These are phyloP conservation scores for Chloromyia formosa DNA, from an alignment of 2,888 invertebrate species.

Conservation along the genomic window DNA sequence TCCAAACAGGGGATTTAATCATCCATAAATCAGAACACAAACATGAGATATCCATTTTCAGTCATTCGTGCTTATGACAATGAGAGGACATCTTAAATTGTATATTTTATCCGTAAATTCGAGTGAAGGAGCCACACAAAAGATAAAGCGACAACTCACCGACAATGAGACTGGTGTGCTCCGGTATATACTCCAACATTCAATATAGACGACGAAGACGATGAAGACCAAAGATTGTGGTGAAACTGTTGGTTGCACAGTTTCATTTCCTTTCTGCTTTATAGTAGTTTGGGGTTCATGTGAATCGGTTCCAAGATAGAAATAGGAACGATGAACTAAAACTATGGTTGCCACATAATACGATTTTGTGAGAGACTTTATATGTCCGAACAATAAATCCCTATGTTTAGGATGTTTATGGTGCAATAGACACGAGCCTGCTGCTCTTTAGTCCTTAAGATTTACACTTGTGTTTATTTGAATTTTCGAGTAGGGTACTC, in stretches of 20 bases:
- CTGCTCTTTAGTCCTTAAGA: constrained; percentile 2
- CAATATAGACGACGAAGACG: neutral
- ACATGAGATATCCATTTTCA: constrained; percentile 47
- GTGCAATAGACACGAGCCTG: neutral
- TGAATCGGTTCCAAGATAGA: neutral
- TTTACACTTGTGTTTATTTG: neutral
- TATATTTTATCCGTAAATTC: constrained; percentile 47
- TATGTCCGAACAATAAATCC: constrained; percentile 43
- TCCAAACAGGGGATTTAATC: constrained; percentile 40
- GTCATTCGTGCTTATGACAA: constrained; percentile 47
- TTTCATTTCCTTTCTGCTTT: constrained; percentile 13
- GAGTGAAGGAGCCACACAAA: constrained; percentile 11
- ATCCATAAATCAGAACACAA: constrained; percentile 45
- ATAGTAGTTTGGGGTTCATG: neutral
- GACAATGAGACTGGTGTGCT: no score
- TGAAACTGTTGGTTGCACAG: constrained; percentile 12
- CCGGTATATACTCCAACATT: no score
- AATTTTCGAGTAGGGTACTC: neutral
- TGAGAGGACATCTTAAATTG: constrained; percentile 45
- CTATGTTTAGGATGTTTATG: constrained; percentile 37
- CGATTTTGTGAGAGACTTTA: constrained; percentile 44
- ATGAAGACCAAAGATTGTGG: constrained; percentile 6
- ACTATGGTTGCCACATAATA: constrained; percentile 32
- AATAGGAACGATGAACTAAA: constrained; percentile 1
- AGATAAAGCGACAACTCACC: neutral